phyloP scores from a whole-genome alignment of 2,797 vertebrate species.

The Sternarchorhynchus goeldii region DNA sequence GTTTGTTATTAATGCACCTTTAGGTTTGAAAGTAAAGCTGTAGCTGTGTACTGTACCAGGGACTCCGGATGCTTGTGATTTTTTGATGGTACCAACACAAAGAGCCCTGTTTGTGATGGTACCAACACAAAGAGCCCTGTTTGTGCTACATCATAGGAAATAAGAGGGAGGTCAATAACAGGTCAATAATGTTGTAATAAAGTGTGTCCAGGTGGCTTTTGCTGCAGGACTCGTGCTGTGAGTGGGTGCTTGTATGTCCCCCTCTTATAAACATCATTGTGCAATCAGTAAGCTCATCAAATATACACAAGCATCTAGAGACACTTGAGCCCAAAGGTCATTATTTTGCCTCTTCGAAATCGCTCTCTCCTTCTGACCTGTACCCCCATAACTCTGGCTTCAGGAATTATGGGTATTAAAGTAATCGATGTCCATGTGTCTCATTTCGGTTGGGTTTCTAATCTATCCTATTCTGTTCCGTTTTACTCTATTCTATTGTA shows the following conservation, averaged over 20 bases:
- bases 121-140: neutral
- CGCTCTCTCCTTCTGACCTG: slow-evolving; percentile 61
- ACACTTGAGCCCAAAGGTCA: slow-evolving; percentile 63
- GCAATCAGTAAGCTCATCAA: slow-evolving; percentile 72
- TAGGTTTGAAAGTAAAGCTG: neutral
- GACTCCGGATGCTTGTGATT: neutral
- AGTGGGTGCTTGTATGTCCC: slow-evolving; percentile 61
- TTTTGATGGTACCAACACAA: slow-evolving; percentile 5
- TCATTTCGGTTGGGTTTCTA: slow-evolving; percentile 61
- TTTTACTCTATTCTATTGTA: slow-evolving; percentile 34
- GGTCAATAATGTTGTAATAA: slow-evolving; percentile 14
- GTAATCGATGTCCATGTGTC: slow-evolving; percentile 67
- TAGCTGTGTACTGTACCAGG: neutral
- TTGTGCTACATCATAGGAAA: neutral
- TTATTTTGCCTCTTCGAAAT: slow-evolving; percentile 70
- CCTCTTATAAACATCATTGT: slow-evolving; percentile 64
- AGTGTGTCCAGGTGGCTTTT: slow-evolving; percentile 46
- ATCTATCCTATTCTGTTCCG: slow-evolving; percentile 46
- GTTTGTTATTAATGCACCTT: neutral
- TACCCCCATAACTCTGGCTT: slow-evolving; percentile 56
- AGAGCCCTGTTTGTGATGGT: neutral
- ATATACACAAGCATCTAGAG: slow-evolving; percentile 59
- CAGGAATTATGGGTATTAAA: slow-evolving; percentile 72
- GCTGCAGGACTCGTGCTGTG: slow-evolving; percentile 66
- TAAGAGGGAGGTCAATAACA: slow-evolving; percentile 2